Evolutionary conservation across 2,888 invertebrate species (phyloP).

Genomic region (Panopea generosa): DNA sequence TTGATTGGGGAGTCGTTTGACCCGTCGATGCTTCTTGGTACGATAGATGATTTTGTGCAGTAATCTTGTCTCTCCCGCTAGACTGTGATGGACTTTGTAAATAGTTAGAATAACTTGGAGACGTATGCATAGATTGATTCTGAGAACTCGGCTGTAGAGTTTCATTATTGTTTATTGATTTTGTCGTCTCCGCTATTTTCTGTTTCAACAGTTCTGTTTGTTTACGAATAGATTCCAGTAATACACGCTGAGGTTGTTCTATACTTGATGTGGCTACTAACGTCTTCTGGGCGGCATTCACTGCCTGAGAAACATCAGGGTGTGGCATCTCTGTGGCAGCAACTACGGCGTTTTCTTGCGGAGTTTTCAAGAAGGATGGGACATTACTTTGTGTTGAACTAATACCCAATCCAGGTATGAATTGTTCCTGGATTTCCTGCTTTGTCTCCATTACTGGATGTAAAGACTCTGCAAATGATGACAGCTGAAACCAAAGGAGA

Average conservation of each 20-base stretch:
- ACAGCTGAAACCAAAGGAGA: constrained; percentile 2
- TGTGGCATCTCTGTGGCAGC: not conserved
- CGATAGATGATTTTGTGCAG: not conserved
- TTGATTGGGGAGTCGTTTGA: not conserved
- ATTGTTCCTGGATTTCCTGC: constrained; percentile 25
- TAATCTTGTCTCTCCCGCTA: not conserved
- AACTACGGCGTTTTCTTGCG: not conserved
- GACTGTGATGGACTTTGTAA: not conserved
- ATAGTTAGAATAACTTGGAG: not conserved
- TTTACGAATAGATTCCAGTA: constrained; percentile 54
- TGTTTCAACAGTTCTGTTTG: constrained; percentile 47
- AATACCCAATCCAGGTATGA: constrained; percentile 45
- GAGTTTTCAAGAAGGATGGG: constrained; percentile 43
- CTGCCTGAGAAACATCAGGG: not conserved
- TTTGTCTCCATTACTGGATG: constrained; percentile 1
- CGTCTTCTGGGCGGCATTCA: not conserved
- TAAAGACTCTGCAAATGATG: not conserved
- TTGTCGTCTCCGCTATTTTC: constrained; percentile 22
- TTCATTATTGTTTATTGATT: not conserved
- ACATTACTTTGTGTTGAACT: constrained; percentile 15
- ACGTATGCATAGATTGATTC: not conserved
- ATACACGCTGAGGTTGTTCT: constrained; percentile 4
- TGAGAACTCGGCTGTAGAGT: not conserved
- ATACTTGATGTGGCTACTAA: not conserved
- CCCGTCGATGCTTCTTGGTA: not conserved